Evolutionary conservation across 2,797 vertebrate genomes (phyloP), one percentile per base, ranked within the genome.

Genomic region (Argentina silus): DNA sequence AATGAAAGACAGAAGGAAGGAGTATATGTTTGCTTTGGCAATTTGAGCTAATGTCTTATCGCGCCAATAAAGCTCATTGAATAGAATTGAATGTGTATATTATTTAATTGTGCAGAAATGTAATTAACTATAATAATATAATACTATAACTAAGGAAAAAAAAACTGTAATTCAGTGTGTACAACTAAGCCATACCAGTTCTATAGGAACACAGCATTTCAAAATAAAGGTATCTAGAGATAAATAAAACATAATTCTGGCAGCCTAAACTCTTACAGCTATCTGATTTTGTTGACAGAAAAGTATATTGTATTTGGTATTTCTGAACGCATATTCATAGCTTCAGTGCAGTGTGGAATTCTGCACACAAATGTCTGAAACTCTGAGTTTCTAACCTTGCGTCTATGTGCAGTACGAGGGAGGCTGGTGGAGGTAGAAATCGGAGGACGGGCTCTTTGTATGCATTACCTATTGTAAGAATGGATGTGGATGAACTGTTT

Each of bases 241-340:
- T 14, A 10, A 68, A 17, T 21, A 57, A 64, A 61, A 70, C 69
- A 60, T 27, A n/a, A 10, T 64, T 36, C 5, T 69, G 69, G 74
- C 63, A 55, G 71, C 4, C n/a, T 15, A 51, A 12, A 51, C 50
- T 15, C 50, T 51, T 0, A 50, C 48, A 12, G n/a, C n/a, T n/a
- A n/a, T n/a, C n/a, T n/a, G n/a, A n/a, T n/a, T n/a, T n/a, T n/a
- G n/a, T 15, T 51, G 50, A 12, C 50, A 51, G 50, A 1, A 15
- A 51, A 51, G 50, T 51, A 1, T 15, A 51, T 51, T 6, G 4
- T 51, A 51, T 51, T 51, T 15, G 11, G 4, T 51, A 51, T 12
- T 51, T 51, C 48, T 51, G 48, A 15, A 51, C 15, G 48, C 48
- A 14, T 15, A 51, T 51, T 51, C 4, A 51, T 51, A 51, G 48